A percentile compares a stretch with the other conserved stretches of the same genome.
phyloP scores from a whole-genome alignment of 2,888 invertebrate species.

The Eristalis intricaria region DNA sequence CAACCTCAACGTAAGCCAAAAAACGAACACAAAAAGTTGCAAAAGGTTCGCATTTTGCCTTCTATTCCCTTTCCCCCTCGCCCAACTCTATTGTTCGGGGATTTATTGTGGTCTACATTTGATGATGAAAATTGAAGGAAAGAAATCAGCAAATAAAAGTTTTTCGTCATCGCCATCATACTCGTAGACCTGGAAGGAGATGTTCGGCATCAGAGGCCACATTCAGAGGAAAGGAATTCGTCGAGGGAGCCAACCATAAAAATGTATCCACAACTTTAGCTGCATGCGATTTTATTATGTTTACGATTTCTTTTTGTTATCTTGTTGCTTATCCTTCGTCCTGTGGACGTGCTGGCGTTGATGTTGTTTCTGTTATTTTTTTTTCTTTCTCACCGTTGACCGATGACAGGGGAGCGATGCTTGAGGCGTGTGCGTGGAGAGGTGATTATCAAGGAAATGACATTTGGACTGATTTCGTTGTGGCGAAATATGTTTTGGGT shows the following conservation, averaged over 20 bases:
- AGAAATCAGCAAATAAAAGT: constrained; percentile 54
- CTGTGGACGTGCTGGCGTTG: not conserved
- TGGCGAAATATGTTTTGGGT: not conserved
- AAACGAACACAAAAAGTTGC: constrained; percentile 16
- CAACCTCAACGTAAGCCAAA: not conserved
- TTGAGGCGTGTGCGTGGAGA: not conserved
- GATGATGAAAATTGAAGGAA: constrained; percentile 39
- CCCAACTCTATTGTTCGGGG: constrained; percentile 28
- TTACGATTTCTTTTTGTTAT: not conserved
- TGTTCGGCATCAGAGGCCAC: not conserved
- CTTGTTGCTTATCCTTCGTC: constrained; percentile 1
- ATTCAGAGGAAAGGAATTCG: constrained; percentile 20
- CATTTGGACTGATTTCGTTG: not conserved
- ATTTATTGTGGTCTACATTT: constrained; percentile 62
- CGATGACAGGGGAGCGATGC: not conserved
- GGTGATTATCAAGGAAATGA: not conserved
- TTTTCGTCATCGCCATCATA: constrained; percentile 7
- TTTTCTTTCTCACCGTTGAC: not conserved
- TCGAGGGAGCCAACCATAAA: constrained; percentile 27
- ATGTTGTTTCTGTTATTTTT: not conserved
- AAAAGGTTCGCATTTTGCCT: constrained; percentile 16
- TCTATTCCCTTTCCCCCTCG: constrained; percentile 22
- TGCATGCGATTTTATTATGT: constrained; percentile 36
- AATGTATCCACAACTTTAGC: constrained; percentile 33
- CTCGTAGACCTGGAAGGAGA: not conserved